phyloP scores from a whole-genome alignment of 2,797 vertebrate genomes.

The Leptodactylus fallax region DNA sequence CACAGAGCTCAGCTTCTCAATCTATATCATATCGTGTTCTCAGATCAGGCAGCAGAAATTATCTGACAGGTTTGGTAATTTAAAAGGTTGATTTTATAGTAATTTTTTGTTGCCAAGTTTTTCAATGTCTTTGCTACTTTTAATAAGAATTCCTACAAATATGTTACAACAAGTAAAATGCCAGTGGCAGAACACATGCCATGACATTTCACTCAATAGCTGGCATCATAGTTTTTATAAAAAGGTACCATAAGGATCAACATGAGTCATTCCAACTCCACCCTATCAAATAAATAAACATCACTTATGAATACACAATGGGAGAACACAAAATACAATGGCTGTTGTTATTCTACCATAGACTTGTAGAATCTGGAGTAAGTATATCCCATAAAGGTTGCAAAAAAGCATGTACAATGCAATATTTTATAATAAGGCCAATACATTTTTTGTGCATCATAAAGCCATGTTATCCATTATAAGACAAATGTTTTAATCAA shows the following conservation, averaged over 20 bases:
- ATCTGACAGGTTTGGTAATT: too few species aligned
- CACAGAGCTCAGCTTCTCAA: too few species aligned
- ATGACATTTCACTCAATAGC: background rate
- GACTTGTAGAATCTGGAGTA: background rate
- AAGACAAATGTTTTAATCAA: background rate
- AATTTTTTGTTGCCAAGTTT: background rate
- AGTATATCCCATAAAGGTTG: too few species aligned
- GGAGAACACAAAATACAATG: background rate
- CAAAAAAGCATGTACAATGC: too few species aligned
- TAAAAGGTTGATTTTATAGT: background rate
- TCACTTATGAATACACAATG: conserved; percentile 24
- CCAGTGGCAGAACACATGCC: background rate
- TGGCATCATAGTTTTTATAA: conserved; percentile 10
- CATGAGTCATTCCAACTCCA: conserved; percentile 32
- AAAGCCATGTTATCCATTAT: too few species aligned
- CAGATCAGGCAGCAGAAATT: too few species aligned
- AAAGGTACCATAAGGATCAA: background rate
- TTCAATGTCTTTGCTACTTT: background rate
- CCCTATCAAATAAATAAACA: conserved; percentile 43
- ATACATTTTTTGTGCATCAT: too few species aligned
- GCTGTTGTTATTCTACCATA: background rate
- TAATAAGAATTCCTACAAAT: background rate
- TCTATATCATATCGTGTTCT: too few species aligned
- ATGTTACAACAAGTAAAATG: conserved; percentile 16
- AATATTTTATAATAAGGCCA: too few species aligned